Conservation (phyloP, 2,888 invertebrate species). For the Morinoia aosen region DNA sequence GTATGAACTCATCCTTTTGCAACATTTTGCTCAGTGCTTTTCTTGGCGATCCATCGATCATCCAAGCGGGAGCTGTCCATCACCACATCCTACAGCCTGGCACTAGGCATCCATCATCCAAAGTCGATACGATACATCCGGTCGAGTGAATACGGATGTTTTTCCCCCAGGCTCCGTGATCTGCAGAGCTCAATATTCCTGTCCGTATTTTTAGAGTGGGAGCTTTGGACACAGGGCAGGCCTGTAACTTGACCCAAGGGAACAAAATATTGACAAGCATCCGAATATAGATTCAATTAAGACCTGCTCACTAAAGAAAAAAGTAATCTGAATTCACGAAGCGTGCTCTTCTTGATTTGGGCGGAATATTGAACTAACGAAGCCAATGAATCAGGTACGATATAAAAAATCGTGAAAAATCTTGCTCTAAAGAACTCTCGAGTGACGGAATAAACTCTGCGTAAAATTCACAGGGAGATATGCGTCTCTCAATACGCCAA, state of each 20-base stretch:
- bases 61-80: constrained; percentile 6
- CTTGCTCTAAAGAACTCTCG: not conserved
- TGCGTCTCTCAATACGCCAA: not conserved
- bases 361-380: not conserved
- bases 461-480: not conserved
- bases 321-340: not conserved
- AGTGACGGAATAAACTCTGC: not conserved
- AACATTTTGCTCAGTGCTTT: not conserved
- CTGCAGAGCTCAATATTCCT: not conserved
- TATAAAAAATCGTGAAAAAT: not conserved
- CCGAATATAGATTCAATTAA: not conserved
- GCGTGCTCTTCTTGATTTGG: not conserved
- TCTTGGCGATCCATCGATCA: not conserved
- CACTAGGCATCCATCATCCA: constrained; percentile 8
- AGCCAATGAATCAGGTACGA: not conserved
- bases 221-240: not conserved
- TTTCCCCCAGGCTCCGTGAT: not conserved
- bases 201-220: not conserved
- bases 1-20: not conserved
- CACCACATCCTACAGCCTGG: not conserved
- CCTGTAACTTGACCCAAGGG: not conserved
- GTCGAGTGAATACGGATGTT: not conserved
- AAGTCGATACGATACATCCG: not conserved
- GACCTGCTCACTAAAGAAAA: not conserved
- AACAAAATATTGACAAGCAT: not conserved